phyloP scores from a whole-genome alignment of 2,113 vertebrate species.

The Herpailurus yagouaroundi region DNA sequence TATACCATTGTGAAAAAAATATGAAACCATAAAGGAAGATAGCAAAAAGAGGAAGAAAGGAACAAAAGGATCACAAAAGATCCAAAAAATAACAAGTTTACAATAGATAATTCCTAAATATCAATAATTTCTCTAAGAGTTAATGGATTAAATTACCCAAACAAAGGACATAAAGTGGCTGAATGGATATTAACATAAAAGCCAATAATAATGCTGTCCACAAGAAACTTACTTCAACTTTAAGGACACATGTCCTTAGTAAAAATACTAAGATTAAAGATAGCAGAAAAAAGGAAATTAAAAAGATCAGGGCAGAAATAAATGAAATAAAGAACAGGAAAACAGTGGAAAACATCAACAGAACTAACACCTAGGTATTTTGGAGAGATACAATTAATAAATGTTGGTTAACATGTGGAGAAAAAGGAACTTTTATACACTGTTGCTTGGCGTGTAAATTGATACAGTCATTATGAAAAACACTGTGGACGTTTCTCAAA shows the following conservation, averaged over 20 bases:
- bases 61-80: background rate
- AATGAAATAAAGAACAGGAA: background rate
- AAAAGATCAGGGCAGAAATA: background rate
- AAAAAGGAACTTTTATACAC: background rate
- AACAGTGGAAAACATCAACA: background rate
- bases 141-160: background rate
- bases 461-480: background rate
- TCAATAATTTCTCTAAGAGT: background rate
- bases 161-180: background rate
- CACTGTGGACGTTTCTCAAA: background rate
- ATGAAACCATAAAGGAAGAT: background rate
- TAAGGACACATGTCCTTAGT: background rate
- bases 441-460: background rate
- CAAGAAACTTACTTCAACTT: background rate
- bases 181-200: background rate
- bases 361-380: background rate
- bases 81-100: background rate
- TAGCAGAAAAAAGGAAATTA: background rate
- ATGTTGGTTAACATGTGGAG: background rate
- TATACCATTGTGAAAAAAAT: background rate
- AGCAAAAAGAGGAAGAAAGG: background rate
- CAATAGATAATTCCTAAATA: background rate
- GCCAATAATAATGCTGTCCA: background rate
- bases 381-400: background rate
- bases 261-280: background rate